Evolutionary conservation across 2,797 vertebrate genomes (phyloP), one percentile per base, ranked within the genome.

Genomic region (Poeciliopsis turneri): DNA sequence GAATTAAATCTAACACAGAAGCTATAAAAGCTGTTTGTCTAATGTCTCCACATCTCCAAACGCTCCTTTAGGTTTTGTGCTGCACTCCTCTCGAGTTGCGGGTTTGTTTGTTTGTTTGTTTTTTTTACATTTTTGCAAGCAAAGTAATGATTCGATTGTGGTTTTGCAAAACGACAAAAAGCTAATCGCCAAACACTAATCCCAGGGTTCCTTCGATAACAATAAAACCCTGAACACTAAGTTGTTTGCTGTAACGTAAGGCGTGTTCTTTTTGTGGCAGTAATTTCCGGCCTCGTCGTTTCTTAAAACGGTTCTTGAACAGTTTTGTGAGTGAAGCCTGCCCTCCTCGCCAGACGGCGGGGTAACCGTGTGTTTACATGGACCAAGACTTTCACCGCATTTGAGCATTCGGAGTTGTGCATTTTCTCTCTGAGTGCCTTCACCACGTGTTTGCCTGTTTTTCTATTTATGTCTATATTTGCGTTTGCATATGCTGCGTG

Each of bases 381-480:
- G 13, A 45, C 6, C 30, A 43, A 46, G 57, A 64, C 71, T 74
- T 28, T 46, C 66, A 78, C 30, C 25, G 5, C 61, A 59, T 82
- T 45, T 78, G 33, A 84, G 64, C 74, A 81, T 55, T 30, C 18
- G 76, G 45, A 82, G 81, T 49, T 72, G 73, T 51, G 80, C 83
- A 66, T 85, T 88, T 86, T 74, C 75, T 83, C 2, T 7, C 57
- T 18, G 30, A 82, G 74, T 39, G 16, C 75, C 81, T 81, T 73
- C 75, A 51, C 74, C 59, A 64, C 72, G 25, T 82, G 82, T 88
- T 87, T 87, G 85, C 88, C 71, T 36, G 33, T 82, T 80, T 84
- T 83, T 81, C 78, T 88, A 84, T 91, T 92, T 89, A 83, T 89
- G 85, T 90, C 88, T 89, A 85, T 88, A 90, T 94, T 92, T 91